Percentiles rank a stretch among this genome's conserved stretches.
These are phyloP conservation scores for Pygmarrhopalites habei DNA, from an alignment of 1,140 invertebrate species.

Conservation along the genomic window DNA sequence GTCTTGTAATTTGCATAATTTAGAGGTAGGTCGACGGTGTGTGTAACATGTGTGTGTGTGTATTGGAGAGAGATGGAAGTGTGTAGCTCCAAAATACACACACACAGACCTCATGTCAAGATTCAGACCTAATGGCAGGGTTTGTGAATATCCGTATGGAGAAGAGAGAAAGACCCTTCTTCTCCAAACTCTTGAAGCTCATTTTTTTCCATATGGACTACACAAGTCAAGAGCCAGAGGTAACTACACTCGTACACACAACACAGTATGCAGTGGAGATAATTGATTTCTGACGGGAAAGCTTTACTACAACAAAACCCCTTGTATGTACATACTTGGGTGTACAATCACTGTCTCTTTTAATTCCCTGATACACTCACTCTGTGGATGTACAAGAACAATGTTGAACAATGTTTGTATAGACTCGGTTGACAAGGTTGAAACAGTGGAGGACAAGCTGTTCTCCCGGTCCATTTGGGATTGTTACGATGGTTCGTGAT, in stretches of 20 bases:
- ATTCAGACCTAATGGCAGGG: not conserved
- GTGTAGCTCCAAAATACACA: not conserved
- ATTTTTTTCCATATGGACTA: not conserved
- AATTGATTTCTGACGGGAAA: not conserved
- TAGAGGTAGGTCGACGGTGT: not conserved
- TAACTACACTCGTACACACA: not conserved
- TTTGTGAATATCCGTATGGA: not conserved
- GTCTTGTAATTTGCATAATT: slow-evolving; percentile 17
- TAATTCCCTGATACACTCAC: too few species aligned
- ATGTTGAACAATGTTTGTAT: too few species aligned
- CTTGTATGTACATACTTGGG: too few species aligned
- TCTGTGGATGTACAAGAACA: too few species aligned
- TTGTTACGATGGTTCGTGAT: too few species aligned
- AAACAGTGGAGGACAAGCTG: too few species aligned
- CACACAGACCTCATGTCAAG: slow-evolving; percentile 1
- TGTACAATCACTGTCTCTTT: too few species aligned
- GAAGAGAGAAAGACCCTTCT: too few species aligned
- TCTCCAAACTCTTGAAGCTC: not conserved
- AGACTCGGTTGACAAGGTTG: too few species aligned
- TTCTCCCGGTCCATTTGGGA: too few species aligned
- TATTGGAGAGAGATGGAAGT: too few species aligned
- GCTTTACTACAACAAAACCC: too few species aligned
- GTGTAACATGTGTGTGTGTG: not conserved
- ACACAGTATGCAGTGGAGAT: not conserved
- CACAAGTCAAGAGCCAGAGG: not conserved